Conservation (phyloP, 2,113 vertebrate genomes). For the Agelaius tricolor region DNA sequence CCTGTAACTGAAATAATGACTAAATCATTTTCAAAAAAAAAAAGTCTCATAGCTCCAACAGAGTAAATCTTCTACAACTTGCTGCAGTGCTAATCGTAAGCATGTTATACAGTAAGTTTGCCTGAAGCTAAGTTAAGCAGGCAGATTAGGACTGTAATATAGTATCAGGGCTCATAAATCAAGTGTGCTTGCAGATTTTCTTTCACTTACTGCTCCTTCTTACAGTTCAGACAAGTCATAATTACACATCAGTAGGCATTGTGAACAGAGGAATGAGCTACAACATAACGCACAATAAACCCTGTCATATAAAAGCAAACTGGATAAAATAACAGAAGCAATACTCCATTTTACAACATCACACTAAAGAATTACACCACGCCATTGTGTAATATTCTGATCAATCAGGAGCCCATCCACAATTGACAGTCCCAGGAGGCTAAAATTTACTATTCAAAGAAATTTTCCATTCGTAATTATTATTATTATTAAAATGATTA, state of each 20-base stretch:
- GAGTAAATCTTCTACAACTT: constrained; percentile 80
- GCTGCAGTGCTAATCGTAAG: constrained; percentile 78
- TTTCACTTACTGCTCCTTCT: constrained; percentile 87
- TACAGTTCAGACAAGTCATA: constrained; percentile 92
- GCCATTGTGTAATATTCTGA: constrained; percentile 83
- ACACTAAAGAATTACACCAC: constrained; percentile 84
- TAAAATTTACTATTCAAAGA: constrained; percentile 77
- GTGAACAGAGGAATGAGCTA: constrained; percentile 88
- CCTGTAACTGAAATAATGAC: constrained; percentile 77
- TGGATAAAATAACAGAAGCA: constrained; percentile 91
- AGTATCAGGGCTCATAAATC: constrained; percentile 90
- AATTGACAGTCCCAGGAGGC: constrained; percentile 78
- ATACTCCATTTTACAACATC: constrained; percentile 86
- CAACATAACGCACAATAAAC: constrained; percentile 94
- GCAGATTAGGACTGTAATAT: constrained; percentile 86
- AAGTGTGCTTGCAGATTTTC: constrained; percentile 86
- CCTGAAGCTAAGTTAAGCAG: constrained; percentile 85
- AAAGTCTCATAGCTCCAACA: constrained; percentile 69
- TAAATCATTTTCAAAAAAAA: constrained; percentile 64
- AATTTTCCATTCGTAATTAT: constrained; percentile 71
- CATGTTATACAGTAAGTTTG: constrained; percentile 81
- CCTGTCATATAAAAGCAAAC: constrained; percentile 92
- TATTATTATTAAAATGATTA: constrained; percentile 66
- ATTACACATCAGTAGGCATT: constrained; percentile 91
- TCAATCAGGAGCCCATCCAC: constrained; percentile 83